Evolutionary conservation across 2,113 vertebrate species (phyloP), one percentile per base, ranked within the genome.

Genomic region (Upupa epops): DNA sequence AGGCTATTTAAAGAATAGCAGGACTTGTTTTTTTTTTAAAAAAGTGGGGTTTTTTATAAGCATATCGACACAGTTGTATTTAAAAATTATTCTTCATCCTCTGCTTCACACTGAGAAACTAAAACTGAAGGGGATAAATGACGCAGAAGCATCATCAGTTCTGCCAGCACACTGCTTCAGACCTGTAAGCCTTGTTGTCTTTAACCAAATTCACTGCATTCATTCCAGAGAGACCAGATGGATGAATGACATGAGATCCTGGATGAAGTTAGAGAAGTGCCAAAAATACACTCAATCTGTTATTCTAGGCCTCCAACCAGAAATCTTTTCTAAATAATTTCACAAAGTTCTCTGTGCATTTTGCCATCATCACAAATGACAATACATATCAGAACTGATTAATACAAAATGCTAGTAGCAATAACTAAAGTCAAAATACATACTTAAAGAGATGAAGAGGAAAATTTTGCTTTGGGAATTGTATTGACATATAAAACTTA

Each of bases 151-250:
- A 75, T 24, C 3, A 0, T 34, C 40, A 94, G 80, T 40, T 78
- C 49, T 72, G 49, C 40, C 66, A 90, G n/a, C 26, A 69, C 18
- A 36, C 69, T 69, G 61, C 29, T 58, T 81, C 73, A 78, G 48
- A 58, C 42, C 56, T 80, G 18, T 0, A 61, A 74, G 31, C 25
- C 51, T 63, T 68, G 22, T 42, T 94, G 56, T 32, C 25, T 81
- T 86, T 81, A 65, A 64, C 54, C 40, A 80, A 92, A 68, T 84
- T 88, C 72, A 85, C 19, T 83, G 56, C 42, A 55, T 83, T 94
- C 32, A 72, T 51, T 91, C 40, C 51, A 90, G 28, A 61, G 54
- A 89, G 54, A 75, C 65, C 79, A 94, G 65, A 91, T 58, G 26
- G 73, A 74, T 56, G 34, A 92, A 90, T 17, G 26, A 60, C 86